phyloP scores from a whole-genome alignment of 2,113 vertebrate species.

The Pteropus alecto region DNA sequence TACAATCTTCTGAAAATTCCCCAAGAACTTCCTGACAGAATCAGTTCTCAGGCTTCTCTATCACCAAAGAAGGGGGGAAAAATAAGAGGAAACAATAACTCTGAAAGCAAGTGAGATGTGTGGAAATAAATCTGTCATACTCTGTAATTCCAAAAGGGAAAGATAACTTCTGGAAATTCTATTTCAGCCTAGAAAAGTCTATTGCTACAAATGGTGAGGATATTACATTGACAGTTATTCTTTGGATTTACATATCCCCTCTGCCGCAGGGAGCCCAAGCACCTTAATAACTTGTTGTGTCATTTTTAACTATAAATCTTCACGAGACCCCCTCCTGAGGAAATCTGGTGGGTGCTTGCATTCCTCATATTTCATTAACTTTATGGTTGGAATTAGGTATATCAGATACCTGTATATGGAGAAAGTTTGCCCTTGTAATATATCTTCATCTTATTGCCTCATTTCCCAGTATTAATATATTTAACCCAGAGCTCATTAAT shows the following conservation, averaged over 20 bases:
- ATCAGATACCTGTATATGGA: background rate
- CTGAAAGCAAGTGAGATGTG: slow-evolving; percentile 47
- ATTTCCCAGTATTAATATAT: background rate
- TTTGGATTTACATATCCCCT: slow-evolving; percentile 30
- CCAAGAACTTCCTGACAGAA: slow-evolving; percentile 49
- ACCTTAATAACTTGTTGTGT: background rate
- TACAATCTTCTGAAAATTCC: slow-evolving; percentile 55
- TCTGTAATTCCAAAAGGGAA: slow-evolving; percentile 40
- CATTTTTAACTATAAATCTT: slow-evolving; percentile 49
- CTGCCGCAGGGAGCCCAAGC: background rate
- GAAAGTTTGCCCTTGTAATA: slow-evolving; percentile 8
- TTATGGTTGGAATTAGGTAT: background rate
- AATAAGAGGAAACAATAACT: slow-evolving; percentile 66
- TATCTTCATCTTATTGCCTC: background rate
- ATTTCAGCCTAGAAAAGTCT: slow-evolving; percentile 24
- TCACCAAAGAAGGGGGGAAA: background rate
- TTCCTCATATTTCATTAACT: background rate
- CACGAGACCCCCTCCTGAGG: background rate
- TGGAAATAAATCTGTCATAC: slow-evolving; percentile 54
- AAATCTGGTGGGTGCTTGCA: background rate
- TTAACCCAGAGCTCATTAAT: background rate
- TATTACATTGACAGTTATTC: slow-evolving; percentile 2
- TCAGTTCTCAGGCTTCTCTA: slow-evolving; percentile 44
- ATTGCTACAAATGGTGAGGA: background rate
- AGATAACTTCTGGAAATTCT: slow-evolving; percentile 64